Evolutionary conservation across 2,797 vertebrate genomes (phyloP).

Genomic region (Moxostoma hubbsi): DNA sequence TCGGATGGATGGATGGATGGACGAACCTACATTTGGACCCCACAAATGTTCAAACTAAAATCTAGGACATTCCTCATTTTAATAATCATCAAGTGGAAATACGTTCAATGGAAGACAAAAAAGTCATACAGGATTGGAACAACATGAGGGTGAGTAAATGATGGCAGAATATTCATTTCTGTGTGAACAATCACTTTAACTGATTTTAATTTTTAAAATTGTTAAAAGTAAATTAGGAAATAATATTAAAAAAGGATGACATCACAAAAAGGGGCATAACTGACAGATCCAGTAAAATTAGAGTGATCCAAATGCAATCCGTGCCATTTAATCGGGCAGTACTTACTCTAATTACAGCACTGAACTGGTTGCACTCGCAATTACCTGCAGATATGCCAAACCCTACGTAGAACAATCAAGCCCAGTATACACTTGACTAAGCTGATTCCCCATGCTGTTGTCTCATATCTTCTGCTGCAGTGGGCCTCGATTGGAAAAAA

Average conservation of each 20-base stretch:
- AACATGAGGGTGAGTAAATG: too few species aligned
- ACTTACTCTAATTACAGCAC: slow-evolving; percentile 35
- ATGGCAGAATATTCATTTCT: too few species aligned
- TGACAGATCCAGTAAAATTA: slow-evolving; percentile 16
- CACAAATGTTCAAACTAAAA: too few species aligned
- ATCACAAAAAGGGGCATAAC: slow-evolving; percentile 9
- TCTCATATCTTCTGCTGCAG: slow-evolving; percentile 58
- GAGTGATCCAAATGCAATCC: slow-evolving; percentile 19
- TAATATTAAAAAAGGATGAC: slow-evolving; percentile 1
- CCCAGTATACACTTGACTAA: slow-evolving; percentile 44
- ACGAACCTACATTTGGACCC: too few species aligned
- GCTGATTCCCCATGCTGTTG: slow-evolving; percentile 39
- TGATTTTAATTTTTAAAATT: not conserved
- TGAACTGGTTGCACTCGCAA: slow-evolving; percentile 34
- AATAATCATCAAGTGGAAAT: too few species aligned
- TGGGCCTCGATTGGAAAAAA: slow-evolving; percentile 61
- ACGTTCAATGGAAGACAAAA: too few species aligned
- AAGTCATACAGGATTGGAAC: too few species aligned
- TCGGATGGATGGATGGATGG: too few species aligned
- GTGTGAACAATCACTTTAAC: too few species aligned
- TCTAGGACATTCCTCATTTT: too few species aligned
- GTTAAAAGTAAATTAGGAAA: slow-evolving; percentile 5
- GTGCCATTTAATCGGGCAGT: slow-evolving; percentile 25
- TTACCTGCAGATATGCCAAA: slow-evolving; percentile 43
- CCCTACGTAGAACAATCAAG: slow-evolving; percentile 33